Conservation (phyloP, 2,113 vertebrate species). For the Nannospalax galili region DNA sequence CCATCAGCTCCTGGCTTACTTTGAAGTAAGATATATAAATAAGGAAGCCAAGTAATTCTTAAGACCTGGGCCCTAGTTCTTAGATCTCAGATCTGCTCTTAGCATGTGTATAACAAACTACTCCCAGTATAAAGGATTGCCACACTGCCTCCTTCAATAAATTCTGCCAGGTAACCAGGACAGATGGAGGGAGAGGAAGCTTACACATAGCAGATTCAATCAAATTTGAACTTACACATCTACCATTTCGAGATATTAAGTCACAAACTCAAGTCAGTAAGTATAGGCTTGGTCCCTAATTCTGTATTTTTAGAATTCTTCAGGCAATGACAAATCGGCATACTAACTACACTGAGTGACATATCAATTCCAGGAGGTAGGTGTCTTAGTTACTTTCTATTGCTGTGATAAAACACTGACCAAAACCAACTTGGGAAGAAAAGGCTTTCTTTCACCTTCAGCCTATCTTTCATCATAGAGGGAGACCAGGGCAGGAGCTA, state of each 20-base stretch:
- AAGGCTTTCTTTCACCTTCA: too few relatives aligned
- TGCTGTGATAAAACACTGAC: too few relatives aligned
- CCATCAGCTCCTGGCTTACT: not conserved
- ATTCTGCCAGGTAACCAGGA: not conserved
- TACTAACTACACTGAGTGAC: not conserved
- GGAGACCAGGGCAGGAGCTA: too few relatives aligned
- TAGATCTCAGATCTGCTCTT: not conserved
- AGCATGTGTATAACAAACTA: not conserved
- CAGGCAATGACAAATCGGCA: not conserved
- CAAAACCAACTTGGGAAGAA: too few relatives aligned
- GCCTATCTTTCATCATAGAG: too few relatives aligned
- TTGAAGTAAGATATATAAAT: not conserved
- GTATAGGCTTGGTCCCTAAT: too few relatives aligned
- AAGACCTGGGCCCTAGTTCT: not conserved
- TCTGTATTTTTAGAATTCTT: not conserved
- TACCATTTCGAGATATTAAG: not conserved
- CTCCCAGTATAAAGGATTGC: not conserved
- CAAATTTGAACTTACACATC: not conserved
- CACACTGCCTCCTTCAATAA: not conserved
- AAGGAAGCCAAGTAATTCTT: not conserved
- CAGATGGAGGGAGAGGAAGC: not conserved
- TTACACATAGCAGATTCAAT: not conserved
- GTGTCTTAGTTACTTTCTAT: too few relatives aligned
- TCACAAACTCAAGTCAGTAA: not conserved
- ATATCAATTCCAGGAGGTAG: not conserved